phyloP scores from a whole-genome alignment of 2,888 invertebrate species.

The Leptodirus hochenwartii region DNA sequence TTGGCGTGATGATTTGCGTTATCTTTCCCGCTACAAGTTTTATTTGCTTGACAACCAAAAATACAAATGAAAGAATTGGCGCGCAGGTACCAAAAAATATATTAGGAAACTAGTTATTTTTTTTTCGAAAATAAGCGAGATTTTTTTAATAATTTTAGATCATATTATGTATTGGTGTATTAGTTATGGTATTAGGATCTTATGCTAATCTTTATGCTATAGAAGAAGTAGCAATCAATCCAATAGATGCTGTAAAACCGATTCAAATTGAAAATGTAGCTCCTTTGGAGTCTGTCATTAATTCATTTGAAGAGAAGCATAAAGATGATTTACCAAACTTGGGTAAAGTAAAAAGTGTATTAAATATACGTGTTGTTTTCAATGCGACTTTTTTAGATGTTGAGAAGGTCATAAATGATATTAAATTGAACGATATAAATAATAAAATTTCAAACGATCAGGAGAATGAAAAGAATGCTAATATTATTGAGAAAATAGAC shows the following conservation, averaged over 20 bases:
- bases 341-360: too few species aligned
- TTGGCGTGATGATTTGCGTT: conserved; percentile 83
- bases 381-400: too few species aligned
- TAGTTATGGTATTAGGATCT: conserved; percentile 77
- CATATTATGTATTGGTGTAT: conserved; percentile 63
- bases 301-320: conserved; percentile 1
- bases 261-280: conserved; percentile 4
- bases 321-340: too few species aligned
- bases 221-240: conserved; percentile 34
- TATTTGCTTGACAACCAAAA: conserved; percentile 63
- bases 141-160: conserved; percentile 31
- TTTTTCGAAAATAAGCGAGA: neutral
- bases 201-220: conserved; percentile 71
- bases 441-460: too few species aligned
- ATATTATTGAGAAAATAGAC: neutral
- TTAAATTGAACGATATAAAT: too few species aligned
- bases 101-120: too few species aligned
- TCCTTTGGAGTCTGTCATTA: neutral
- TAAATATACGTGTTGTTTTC: too few species aligned
- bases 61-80: conserved; percentile 62
- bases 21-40: conserved; percentile 87
- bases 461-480: too few species aligned
- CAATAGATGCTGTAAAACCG: conserved; percentile 12
- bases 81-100: conserved; percentile 47
- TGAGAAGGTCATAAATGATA: too few species aligned